Evolutionary conservation across 2,113 vertebrate species (phyloP).

Genomic region (Ophiodon elongatus): DNA sequence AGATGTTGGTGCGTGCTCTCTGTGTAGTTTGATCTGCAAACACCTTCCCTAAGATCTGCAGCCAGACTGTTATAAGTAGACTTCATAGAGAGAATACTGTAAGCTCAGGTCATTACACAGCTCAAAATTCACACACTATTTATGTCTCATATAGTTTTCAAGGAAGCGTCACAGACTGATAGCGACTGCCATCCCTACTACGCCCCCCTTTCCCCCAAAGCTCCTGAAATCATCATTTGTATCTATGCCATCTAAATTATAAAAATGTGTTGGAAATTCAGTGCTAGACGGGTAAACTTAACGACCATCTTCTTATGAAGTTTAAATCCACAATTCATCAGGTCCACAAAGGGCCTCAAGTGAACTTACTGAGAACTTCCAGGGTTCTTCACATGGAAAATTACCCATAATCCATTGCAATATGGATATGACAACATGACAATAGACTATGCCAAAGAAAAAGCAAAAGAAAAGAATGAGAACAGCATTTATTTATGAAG

Average conservation of each 20-base stretch:
- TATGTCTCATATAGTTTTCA: conserved; percentile 25
- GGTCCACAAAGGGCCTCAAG: neutral
- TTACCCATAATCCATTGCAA: neutral
- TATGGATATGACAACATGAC: no score
- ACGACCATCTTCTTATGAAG: neutral
- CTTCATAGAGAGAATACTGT: conserved; percentile 13
- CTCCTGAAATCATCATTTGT: neutral
- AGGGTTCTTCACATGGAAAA: neutral
- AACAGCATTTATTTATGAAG: no score
- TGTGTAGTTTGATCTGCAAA: conserved; percentile 27
- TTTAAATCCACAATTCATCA: neutral
- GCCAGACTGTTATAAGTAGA: conserved; percentile 34
- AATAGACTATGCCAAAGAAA: no score
- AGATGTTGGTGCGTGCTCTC: neutral
- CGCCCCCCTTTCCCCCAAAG: no score
- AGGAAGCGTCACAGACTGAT: neutral
- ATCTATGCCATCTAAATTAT: neutral
- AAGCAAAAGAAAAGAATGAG: no score
- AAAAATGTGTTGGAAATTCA: neutral
- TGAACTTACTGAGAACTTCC: neutral
- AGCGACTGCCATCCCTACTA: conserved; percentile 8
- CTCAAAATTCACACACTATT: conserved; percentile 45
- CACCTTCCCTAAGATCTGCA: conserved; percentile 15
- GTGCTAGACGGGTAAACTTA: neutral
- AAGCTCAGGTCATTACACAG: conserved; percentile 26